These are phyloP conservation scores for Drosophila ercepeae DNA, from an alignment of 1,140 invertebrate genomes.

Conservation along the genomic window DNA sequence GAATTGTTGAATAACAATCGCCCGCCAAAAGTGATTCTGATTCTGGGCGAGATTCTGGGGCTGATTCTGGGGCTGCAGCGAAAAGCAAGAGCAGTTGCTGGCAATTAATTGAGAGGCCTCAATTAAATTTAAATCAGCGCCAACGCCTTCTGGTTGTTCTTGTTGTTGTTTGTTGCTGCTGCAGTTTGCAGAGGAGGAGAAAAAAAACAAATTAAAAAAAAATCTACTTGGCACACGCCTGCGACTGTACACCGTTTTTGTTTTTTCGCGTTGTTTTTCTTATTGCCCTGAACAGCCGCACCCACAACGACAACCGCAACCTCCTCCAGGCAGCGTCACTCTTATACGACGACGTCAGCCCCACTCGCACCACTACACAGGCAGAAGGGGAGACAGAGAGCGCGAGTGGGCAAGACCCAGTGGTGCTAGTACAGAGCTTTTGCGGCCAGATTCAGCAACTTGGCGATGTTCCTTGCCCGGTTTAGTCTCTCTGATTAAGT, in stretches of 20 bases:
- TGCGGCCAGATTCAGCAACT: neutral
- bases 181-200: conserved; percentile 12
- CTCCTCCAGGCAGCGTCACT: conserved; percentile 42
- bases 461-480: neutral
- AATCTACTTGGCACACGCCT: conserved; percentile 66
- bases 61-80: neutral
- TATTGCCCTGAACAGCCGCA: conserved; percentile 51
- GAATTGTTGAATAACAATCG: conserved; percentile 66
- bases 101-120: conserved; percentile 74
- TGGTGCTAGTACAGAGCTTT: neutral
- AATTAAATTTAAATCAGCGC: conserved; percentile 77
- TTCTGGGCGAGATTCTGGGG: conserved; percentile 19
- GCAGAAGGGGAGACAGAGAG: conserved; percentile 5
- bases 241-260: conserved; percentile 55
- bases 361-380: conserved; percentile 36
- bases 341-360: conserved; percentile 66
- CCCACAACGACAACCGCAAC: conserved; percentile 57
- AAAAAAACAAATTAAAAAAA: conserved; percentile 36
- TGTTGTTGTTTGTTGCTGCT: conserved; percentile 18
- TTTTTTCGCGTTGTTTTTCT: conserved; percentile 28
- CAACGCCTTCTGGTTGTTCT: conserved; percentile 50
- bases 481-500: too few relatives aligned
- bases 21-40: conserved; percentile 62
- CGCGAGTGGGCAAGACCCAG: neutral
- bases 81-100: conserved; percentile 43